Conservation (phyloP, 2,113 vertebrate species). For the Coptodon bakossiorum region DNA sequence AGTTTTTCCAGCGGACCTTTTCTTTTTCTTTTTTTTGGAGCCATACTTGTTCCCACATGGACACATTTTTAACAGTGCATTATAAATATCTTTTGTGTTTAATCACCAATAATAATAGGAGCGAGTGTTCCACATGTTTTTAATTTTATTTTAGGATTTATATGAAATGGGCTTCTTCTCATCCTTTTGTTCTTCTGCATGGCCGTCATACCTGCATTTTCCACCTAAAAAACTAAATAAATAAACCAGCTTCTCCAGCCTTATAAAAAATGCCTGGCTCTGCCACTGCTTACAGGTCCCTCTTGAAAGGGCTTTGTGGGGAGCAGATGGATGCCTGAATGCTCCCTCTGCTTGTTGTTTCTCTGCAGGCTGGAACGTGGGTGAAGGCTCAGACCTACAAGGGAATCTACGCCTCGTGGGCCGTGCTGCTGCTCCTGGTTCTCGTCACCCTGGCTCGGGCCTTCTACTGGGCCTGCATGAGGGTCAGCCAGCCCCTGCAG, state of each 20-base stretch:
- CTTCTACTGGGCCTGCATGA: constrained; percentile 86
- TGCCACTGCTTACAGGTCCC: background rate
- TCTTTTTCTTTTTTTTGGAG: background rate
- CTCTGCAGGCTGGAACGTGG: constrained; percentile 82
- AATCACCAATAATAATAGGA: background rate
- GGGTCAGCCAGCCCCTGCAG: constrained; percentile 76
- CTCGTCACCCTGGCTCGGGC: constrained; percentile 81
- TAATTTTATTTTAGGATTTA: background rate
- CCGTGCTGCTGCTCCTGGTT: constrained; percentile 77
- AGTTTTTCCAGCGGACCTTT: too few relatives aligned
- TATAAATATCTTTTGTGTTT: background rate
- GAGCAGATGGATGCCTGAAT: background rate
- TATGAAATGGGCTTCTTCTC: background rate
- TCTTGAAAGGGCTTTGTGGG: background rate
- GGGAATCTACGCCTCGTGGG: constrained; percentile 88
- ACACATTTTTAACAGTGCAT: background rate
- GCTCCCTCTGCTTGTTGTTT: background rate
- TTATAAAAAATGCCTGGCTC: background rate
- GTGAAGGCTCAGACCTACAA: constrained; percentile 73
- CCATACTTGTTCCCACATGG: background rate
- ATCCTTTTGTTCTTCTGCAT: background rate
- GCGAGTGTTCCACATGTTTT: background rate
- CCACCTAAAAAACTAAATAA: background rate
- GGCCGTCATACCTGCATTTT: background rate
- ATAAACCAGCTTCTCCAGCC: background rate